Conservation (phyloP, 2,888 invertebrate species). For the Sarcophaga carnaria region DNA sequence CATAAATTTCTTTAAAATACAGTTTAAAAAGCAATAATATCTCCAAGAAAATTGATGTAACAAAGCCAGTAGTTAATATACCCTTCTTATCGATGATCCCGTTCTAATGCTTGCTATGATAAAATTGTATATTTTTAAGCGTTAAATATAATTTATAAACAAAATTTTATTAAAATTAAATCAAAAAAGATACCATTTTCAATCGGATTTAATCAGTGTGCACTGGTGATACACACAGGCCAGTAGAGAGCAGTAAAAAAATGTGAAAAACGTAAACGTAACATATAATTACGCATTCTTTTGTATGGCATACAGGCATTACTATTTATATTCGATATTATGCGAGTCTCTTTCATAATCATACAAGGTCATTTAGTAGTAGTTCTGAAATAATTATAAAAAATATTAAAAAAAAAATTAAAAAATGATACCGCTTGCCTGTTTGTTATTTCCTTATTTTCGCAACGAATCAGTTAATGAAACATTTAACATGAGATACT, state of each 20-base stretch:
- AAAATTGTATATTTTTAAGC: no score
- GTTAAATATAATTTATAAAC: no score
- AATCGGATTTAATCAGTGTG: background rate
- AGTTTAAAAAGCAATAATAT: no score
- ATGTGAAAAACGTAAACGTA: background rate
- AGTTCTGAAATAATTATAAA: conserved; percentile 14
- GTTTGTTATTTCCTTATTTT: conserved; percentile 54
- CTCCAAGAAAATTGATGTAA: no score
- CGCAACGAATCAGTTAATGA: background rate
- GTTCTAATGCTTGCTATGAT: no score
- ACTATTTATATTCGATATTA: background rate
- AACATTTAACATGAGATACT: conserved; percentile 26
- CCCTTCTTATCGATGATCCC: no score
- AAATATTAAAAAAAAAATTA: conserved; percentile 1
- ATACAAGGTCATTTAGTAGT: conserved; percentile 50
- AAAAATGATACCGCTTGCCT: conserved; percentile 4
- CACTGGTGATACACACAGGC: conserved; percentile 15
- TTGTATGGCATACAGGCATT: background rate
- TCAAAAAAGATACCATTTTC: no score
- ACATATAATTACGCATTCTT: conserved; percentile 54
- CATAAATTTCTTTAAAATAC: no score
- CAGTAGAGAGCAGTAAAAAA: background rate
- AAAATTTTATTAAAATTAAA: no score
- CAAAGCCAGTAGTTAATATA: no score
- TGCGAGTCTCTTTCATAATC: conserved; percentile 5